Evolutionary conservation across 2,888 invertebrate species (phyloP).

Genomic region (Pilophorus perplexus): DNA sequence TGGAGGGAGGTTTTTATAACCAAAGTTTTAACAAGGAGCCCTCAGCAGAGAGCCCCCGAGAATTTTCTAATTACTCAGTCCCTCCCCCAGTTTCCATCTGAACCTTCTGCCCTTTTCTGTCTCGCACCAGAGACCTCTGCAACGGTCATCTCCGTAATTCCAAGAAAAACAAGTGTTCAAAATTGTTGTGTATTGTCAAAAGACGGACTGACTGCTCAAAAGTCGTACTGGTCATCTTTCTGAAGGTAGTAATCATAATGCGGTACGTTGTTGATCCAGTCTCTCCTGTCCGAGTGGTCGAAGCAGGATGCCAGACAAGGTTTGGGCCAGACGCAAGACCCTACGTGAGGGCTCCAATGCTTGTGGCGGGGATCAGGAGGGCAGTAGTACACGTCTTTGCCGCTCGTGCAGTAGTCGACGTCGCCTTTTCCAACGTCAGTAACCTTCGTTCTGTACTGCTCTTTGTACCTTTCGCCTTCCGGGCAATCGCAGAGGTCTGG

Average conservation of each 20-base stretch:
- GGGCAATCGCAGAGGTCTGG: conserved; percentile 34
- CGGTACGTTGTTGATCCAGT: conserved; percentile 29
- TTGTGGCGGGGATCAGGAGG: conserved; percentile 24
- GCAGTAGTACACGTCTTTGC: conserved; percentile 13
- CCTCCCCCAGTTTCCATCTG: conserved; percentile 10
- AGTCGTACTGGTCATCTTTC: conserved; percentile 12
- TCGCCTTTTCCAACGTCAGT: neutral
- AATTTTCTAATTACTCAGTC: conserved; percentile 48
- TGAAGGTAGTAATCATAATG: conserved; percentile 27
- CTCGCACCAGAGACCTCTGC: too few species aligned
- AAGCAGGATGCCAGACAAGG: conserved; percentile 36
- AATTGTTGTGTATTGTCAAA: too few species aligned
- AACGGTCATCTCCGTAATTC: too few species aligned
- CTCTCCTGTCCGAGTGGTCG: conserved; percentile 32
- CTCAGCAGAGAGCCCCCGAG: conserved; percentile 29
- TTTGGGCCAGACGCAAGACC: conserved; percentile 22
- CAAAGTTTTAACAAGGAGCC: conserved; percentile 45
- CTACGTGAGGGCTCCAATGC: conserved; percentile 34
- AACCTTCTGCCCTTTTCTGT: neutral
- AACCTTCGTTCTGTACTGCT: neutral
- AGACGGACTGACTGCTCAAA: neutral
- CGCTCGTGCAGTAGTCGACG: conserved; percentile 31
- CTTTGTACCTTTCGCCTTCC: conserved; percentile 6
- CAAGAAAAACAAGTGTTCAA: too few species aligned
- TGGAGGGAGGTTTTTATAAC: conserved; percentile 42